Percentiles rank a stretch among this genome's conserved stretches.
Evolutionary conservation across 2,797 vertebrate genomes (phyloP).

Genomic region (Miichthys miiuy): DNA sequence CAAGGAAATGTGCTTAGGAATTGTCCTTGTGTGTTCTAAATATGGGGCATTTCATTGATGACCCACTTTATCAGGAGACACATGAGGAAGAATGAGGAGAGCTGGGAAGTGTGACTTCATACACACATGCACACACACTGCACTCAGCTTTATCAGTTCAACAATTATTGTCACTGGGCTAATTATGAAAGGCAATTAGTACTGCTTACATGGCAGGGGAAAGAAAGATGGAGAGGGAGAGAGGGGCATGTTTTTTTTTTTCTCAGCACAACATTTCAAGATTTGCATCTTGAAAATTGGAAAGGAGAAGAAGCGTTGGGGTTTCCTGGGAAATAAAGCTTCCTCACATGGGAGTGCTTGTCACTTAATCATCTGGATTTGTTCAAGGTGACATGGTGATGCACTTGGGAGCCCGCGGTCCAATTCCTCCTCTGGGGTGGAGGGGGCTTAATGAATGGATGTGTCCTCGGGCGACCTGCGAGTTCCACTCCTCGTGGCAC

Average conservation of each 20-base stretch:
- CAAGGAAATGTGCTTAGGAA: slow-evolving; percentile 42
- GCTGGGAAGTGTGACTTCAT: slow-evolving; percentile 39
- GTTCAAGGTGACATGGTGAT: slow-evolving; percentile 87
- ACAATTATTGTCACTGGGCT: slow-evolving; percentile 85
- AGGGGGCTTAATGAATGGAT: slow-evolving; percentile 77
- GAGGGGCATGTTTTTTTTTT: slow-evolving; percentile 37
- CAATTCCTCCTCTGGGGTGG: slow-evolving; percentile 75
- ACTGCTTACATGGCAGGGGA: slow-evolving; percentile 78
- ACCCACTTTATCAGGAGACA: slow-evolving; percentile 82
- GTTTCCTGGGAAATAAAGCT: slow-evolving; percentile 85
- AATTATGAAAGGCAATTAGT: slow-evolving; percentile 90
- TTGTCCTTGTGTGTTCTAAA: slow-evolving; percentile 69
- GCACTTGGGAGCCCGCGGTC: slow-evolving; percentile 71
- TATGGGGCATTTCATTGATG: slow-evolving; percentile 78
- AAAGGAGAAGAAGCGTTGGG: slow-evolving; percentile 54
- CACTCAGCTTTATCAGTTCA: slow-evolving; percentile 75
- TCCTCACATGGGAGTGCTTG: slow-evolving; percentile 80
- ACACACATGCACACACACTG: slow-evolving; percentile 32
- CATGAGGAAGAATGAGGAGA: slow-evolving; percentile 62
- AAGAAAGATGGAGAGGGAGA: slow-evolving; percentile 49
- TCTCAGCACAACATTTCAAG: slow-evolving; percentile 64
- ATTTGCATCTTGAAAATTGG: slow-evolving; percentile 81
- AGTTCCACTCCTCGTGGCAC: slow-evolving; percentile 47
- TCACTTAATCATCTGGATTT: slow-evolving; percentile 84
- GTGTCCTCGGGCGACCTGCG: slow-evolving; percentile 71